Evolutionary conservation across 1,140 invertebrate species (phyloP).

Genomic region (Lasaia peninsularis): DNA sequence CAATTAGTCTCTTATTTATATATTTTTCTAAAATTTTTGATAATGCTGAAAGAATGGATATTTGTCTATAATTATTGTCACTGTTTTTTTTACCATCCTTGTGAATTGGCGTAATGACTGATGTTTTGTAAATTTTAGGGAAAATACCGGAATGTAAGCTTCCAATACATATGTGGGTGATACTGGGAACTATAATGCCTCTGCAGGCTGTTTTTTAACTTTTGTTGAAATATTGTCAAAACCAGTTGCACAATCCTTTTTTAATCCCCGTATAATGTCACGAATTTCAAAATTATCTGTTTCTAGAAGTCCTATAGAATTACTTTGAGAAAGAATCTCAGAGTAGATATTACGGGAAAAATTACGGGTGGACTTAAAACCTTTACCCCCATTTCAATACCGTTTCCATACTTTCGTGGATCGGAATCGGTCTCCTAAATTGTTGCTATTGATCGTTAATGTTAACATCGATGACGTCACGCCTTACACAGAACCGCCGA

Average conservation of each 20-base stretch:
- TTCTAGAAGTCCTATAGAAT: background rate
- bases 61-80: constrained; percentile 10
- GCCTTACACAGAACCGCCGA: too few species aligned
- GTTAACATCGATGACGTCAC: too few species aligned
- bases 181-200: background rate
- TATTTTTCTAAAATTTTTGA: constrained; percentile 14
- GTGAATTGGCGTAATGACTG: constrained; percentile 8
- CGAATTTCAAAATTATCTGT: background rate
- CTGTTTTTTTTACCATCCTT: background rate
- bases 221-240: background rate
- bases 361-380: too few species aligned
- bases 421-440: too few species aligned
- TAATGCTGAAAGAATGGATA: background rate
- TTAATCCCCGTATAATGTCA: background rate
- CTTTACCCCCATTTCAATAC: too few species aligned
- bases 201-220: background rate
- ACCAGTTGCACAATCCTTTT: background rate
- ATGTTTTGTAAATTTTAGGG: constrained; percentile 9
- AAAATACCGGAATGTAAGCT: constrained; percentile 6
- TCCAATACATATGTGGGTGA: background rate
- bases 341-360: background rate
- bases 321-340: background rate
- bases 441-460: too few species aligned
- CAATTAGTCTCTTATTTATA: background rate
- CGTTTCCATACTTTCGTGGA: too few species aligned